Conservation (phyloP, 2,797 vertebrate species). For the Anableps anableps region DNA sequence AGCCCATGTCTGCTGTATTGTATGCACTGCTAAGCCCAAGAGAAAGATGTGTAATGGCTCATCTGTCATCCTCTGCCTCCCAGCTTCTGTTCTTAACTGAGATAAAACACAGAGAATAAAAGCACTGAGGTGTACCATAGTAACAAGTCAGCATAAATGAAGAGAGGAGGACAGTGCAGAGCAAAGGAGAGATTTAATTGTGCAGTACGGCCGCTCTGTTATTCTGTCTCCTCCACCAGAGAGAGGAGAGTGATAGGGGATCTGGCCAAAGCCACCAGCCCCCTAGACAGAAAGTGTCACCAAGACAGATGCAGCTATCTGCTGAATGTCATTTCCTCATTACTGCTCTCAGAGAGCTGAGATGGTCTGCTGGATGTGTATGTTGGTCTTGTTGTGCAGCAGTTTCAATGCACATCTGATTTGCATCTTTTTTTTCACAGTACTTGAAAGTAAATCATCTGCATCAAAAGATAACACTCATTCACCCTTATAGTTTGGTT, state of each 20-base stretch:
- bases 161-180: slow-evolving; percentile 1
- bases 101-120: slow-evolving; percentile 20
- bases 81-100: slow-evolving; percentile 17
- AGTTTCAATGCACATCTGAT: slow-evolving; percentile 5
- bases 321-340: slow-evolving; percentile 72
- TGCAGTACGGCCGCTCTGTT: slow-evolving; percentile 28
- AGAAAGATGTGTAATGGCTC: slow-evolving; percentile 29
- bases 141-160: slow-evolving; percentile 45
- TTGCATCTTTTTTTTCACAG: slow-evolving; percentile 10
- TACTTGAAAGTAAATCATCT: not conserved
- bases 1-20: slow-evolving; percentile 39
- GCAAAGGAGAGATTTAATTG: not conserved
- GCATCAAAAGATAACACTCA: not conserved
- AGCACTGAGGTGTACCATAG: slow-evolving; percentile 26
- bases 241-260: slow-evolving; percentile 46
- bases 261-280: slow-evolving; percentile 40
- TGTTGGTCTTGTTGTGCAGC: slow-evolving; percentile 6
- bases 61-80: slow-evolving; percentile 31
- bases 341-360: slow-evolving; percentile 50
- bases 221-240: slow-evolving; percentile 22
- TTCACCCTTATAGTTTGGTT: not conserved
- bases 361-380: slow-evolving; percentile 26
- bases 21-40: slow-evolving; percentile 36
- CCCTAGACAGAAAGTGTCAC: slow-evolving; percentile 48
- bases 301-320: slow-evolving; percentile 54